These are phyloP conservation scores for Amblyteles armatorius DNA, from an alignment of 2,888 invertebrate genomes.

Conservation along the genomic window DNA sequence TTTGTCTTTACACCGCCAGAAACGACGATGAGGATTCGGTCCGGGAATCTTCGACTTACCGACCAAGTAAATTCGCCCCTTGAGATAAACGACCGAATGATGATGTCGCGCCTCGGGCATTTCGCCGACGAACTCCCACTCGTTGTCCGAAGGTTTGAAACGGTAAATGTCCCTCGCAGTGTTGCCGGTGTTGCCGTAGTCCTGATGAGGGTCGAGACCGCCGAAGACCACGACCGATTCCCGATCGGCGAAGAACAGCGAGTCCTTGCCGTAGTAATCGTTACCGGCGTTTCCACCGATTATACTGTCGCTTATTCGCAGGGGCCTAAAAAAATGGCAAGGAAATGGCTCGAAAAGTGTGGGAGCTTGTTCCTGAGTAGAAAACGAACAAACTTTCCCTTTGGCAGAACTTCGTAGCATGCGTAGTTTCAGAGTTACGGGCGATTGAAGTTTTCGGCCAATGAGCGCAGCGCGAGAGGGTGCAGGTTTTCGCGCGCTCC, in stretches of 20 bases:
- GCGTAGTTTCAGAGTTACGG: background rate
- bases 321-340: slow-evolving; percentile 54
- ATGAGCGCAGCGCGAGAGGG: background rate
- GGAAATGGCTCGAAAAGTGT: background rate
- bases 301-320: slow-evolving; percentile 71
- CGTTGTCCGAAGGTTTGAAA: slow-evolving; percentile 87
- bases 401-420: background rate
- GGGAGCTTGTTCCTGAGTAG: background rate
- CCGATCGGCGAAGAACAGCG: slow-evolving; percentile 86
- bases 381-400: background rate
- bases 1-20: slow-evolving; percentile 11
- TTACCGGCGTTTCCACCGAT: slow-evolving; percentile 71
- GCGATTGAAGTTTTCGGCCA: background rate
- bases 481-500: background rate
- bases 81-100: slow-evolving; percentile 88
- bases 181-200: slow-evolving; percentile 86
- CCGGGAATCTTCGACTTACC: slow-evolving; percentile 83
- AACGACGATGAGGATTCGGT: background rate
- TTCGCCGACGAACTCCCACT: slow-evolving; percentile 89
- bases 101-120: slow-evolving; percentile 90
- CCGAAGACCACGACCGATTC: slow-evolving; percentile 90
- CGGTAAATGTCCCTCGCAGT: slow-evolving; percentile 88
- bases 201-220: slow-evolving; percentile 88
- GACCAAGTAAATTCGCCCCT: slow-evolving; percentile 89
- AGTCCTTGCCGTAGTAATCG: slow-evolving; percentile 85